Evolutionary conservation across 2,797 vertebrate genomes (phyloP).

Genomic region (Gymnoscopelus microlampas): DNA sequence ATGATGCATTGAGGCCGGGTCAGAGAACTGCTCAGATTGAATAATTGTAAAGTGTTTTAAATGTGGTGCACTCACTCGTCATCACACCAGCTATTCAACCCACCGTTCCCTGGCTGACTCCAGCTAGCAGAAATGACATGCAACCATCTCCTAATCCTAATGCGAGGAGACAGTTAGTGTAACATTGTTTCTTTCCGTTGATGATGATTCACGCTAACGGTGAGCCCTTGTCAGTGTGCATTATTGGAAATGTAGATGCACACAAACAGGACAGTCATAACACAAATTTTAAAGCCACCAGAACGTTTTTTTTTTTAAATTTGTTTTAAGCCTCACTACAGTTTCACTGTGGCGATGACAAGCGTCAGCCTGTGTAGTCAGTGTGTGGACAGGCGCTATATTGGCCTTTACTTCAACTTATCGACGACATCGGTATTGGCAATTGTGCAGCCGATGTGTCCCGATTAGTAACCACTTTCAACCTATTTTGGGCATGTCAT

Average conservation of each 20-base stretch:
- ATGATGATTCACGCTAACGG: slow-evolving; percentile 48
- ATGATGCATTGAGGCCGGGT: slow-evolving; percentile 22
- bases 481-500: no score
- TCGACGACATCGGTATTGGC: no score
- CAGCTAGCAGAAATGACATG: slow-evolving; percentile 25
- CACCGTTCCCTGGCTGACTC: slow-evolving; percentile 19
- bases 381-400: no score
- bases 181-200: slow-evolving; percentile 41
- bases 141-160: slow-evolving; percentile 29
- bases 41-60: slow-evolving; percentile 12
- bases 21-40: slow-evolving; percentile 18
- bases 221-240: slow-evolving; percentile 15
- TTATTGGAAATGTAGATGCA: slow-evolving; percentile 19
- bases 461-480: no score
- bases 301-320: background rate
- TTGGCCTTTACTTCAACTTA: no score
- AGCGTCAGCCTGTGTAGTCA: no score
- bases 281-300: slow-evolving; percentile 2
- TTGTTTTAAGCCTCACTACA: background rate
- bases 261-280: slow-evolving; percentile 6
- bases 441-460: no score
- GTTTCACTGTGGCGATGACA: no score
- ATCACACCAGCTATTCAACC: slow-evolving; percentile 26
- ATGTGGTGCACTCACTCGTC: slow-evolving; percentile 13
- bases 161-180: slow-evolving; percentile 30